Conservation (phyloP, 2,797 vertebrate species). For the Hirundo rustica region DNA sequence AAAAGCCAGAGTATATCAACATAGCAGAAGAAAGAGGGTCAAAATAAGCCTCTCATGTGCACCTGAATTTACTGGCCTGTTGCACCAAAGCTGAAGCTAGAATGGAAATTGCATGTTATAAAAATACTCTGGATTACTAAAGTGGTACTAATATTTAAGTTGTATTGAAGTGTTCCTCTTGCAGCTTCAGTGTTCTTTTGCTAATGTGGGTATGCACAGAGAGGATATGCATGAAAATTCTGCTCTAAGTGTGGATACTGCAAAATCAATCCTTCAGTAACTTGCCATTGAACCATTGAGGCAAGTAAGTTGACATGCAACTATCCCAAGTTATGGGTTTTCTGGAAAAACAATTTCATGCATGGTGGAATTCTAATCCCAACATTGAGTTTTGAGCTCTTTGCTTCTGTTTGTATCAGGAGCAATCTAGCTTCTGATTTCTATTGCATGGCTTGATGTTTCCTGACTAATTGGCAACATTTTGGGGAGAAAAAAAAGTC, state of each 20-base stretch:
- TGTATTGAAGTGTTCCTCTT: neutral
- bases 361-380: neutral
- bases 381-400: neutral
- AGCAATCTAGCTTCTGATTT: neutral
- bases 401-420: neutral
- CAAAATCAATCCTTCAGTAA: neutral
- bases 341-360: neutral
- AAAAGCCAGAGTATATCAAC: neutral
- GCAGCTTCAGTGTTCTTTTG: neutral
- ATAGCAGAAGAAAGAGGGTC: neutral
- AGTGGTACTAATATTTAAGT: neutral
- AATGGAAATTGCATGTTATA: neutral
- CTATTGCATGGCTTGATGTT: neutral
- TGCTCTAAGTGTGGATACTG: neutral
- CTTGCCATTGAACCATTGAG: neutral
- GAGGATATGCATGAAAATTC: neutral
- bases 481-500: neutral
- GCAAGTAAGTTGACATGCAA: neutral
- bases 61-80: neutral
- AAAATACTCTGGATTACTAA: neutral
- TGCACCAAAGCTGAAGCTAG: neutral
- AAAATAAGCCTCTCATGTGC: neutral
- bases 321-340: neutral
- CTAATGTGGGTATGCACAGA: neutral
- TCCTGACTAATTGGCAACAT: neutral